Conservation (phyloP, 2,113 vertebrate species). For the Gorilla gorilla region DNA sequence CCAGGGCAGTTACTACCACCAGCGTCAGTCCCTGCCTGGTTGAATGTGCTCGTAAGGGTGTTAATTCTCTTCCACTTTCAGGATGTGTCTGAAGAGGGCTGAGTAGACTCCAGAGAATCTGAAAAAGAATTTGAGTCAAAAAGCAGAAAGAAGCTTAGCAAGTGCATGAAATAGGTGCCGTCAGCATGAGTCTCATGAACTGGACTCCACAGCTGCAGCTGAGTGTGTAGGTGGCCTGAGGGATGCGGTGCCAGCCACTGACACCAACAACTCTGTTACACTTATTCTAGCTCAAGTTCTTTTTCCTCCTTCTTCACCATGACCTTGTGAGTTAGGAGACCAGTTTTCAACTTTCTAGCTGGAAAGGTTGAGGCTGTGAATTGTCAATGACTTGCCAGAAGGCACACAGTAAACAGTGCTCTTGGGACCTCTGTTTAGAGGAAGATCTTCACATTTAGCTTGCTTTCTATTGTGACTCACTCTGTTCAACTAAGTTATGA, state of each 20-base stretch:
- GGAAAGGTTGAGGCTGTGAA: background rate
- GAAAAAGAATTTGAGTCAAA: background rate
- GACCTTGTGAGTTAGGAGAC: background rate
- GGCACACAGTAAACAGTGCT: background rate
- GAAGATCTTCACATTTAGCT: background rate
- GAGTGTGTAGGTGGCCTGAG: background rate
- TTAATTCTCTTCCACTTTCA: background rate
- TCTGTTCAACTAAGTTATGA: background rate
- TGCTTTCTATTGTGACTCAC: background rate
- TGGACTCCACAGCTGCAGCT: background rate
- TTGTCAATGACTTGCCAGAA: background rate
- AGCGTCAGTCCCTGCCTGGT: background rate
- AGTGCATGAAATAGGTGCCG: background rate
- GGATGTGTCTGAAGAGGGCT: background rate
- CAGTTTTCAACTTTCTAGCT: background rate
- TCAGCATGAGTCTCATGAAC: background rate
- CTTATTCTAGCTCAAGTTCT: background rate
- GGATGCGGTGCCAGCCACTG: rapidly evolving
- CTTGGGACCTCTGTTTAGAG: background rate
- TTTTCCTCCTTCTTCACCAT: background rate
- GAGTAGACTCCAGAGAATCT: background rate
- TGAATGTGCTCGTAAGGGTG: background rate
- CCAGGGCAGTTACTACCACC: background rate
- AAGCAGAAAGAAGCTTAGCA: background rate
- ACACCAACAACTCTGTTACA: background rate